These are phyloP conservation scores for Cephus spinipes DNA, from an alignment of 2,888 invertebrate genomes.

Conservation along the genomic window DNA sequence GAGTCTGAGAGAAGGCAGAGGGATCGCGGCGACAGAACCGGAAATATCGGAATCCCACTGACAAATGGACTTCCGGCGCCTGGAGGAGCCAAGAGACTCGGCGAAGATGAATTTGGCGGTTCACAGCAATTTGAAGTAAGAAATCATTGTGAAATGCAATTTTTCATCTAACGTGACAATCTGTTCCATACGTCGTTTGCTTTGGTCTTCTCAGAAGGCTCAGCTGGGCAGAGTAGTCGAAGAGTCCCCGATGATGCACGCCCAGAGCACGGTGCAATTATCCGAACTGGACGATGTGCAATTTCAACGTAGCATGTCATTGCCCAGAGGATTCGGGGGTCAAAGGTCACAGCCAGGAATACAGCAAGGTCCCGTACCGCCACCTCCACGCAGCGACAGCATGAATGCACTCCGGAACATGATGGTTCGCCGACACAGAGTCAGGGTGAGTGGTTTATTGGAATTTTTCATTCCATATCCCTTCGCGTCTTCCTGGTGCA, in stretches of 20 bases:
- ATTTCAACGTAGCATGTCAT: conserved; percentile 66
- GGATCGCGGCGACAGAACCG: conserved; percentile 77
- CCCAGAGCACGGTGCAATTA: conserved; percentile 54
- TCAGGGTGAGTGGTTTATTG: conserved; percentile 50
- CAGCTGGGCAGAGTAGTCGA: conserved; percentile 54
- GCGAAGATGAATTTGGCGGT: conserved; percentile 50
- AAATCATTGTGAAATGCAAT: neutral
- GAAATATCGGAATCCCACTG: conserved; percentile 57
- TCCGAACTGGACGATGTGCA: conserved; percentile 56
- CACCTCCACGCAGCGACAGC: conserved; percentile 65
- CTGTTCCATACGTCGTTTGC: neutral
- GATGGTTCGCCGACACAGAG: conserved; percentile 60
- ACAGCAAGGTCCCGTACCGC: conserved; percentile 56
- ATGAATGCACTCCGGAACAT: conserved; percentile 63
- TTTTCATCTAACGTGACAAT: neutral
- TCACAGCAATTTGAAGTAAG: conserved; percentile 55
- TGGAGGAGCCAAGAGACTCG: conserved; percentile 54
- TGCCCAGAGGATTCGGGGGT: conserved; percentile 65
- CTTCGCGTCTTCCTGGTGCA: neutral
- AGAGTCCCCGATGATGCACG: conserved; percentile 52
- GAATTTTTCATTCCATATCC: neutral
- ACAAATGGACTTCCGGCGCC: conserved; percentile 55
- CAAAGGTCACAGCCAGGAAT: conserved; percentile 48
- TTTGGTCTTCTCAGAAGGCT: conserved; percentile 36
- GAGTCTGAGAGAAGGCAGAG: conserved; percentile 89